Conservation (phyloP, 2,888 invertebrate genomes). For the Dryobota labecula region DNA sequence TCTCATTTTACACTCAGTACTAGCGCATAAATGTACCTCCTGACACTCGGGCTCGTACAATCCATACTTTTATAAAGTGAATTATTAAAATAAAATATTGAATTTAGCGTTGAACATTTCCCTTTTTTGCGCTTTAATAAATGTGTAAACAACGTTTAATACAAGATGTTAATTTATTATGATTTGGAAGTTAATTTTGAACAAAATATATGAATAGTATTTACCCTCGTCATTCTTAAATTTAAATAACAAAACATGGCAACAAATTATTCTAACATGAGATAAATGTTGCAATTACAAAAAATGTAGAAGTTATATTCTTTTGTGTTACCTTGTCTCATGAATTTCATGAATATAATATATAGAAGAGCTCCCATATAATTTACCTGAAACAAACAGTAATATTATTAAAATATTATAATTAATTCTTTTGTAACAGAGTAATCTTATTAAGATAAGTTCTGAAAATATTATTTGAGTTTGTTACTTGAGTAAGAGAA, state of each 20-base stretch:
- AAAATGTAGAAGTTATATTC: slow-evolving; percentile 45
- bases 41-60: no score
- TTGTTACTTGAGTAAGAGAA: slow-evolving; percentile 3
- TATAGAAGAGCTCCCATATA: slow-evolving; percentile 51
- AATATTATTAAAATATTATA: slow-evolving; percentile 65
- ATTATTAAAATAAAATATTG: neutral
- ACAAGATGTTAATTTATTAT: neutral
- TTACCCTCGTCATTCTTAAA: slow-evolving; percentile 33
- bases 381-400: slow-evolving; percentile 67
- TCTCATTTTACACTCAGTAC: no score
- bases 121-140: neutral
- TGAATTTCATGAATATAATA: slow-evolving; percentile 64
- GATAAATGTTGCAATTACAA: slow-evolving; percentile 58
- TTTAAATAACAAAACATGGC: slow-evolving; percentile 44
- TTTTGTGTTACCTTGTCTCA: slow-evolving; percentile 62
- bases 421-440: slow-evolving; percentile 61
- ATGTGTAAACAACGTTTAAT: neutral
- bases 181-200: neutral
- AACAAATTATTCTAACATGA: slow-evolving; percentile 31
- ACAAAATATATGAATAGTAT: slow-evolving; percentile 10
- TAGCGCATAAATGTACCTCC: no score
- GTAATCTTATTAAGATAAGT: slow-evolving; percentile 57
- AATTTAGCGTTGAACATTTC: neutral
- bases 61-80: neutral
- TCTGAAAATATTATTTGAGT: slow-evolving; percentile 28